Percentiles rank a stretch among this genome's conserved stretches.
phyloP scores from a whole-genome alignment of 2,113 vertebrate genomes.

The Salminus brasiliensis region DNA sequence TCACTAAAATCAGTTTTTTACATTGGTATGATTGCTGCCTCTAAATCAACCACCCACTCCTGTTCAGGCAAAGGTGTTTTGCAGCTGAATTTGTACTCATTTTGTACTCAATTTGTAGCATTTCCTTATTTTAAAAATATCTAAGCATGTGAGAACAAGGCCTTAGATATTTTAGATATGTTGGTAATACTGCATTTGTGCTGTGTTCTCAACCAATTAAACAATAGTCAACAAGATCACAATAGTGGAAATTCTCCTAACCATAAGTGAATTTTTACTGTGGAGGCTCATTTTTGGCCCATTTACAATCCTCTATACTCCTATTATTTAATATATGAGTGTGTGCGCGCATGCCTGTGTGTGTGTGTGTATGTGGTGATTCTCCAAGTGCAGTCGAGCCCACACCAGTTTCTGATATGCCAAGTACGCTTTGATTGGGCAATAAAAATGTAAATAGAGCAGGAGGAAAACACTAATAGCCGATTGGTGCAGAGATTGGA shows the following conservation, averaged over 20 bases:
- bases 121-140: no score
- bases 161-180: no score
- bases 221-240: not conserved
- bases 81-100: no score
- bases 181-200: not conserved
- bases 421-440: conserved; percentile 76
- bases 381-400: conserved; percentile 56
- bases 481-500: conserved; percentile 51
- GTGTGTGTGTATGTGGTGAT: conserved; percentile 3
- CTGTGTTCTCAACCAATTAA: not conserved
- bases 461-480: conserved; percentile 34
- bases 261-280: conserved; percentile 14
- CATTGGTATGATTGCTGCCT: no score
- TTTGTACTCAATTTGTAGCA: no score
- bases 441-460: conserved; percentile 79
- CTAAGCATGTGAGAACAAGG: no score
- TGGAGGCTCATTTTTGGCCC: conserved; percentile 67
- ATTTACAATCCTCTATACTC: conserved; percentile 69
- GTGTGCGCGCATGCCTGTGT: not conserved
- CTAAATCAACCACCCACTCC: no score
- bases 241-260: not conserved
- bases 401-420: conserved; percentile 62
- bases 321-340: conserved; percentile 66
- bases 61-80: no score
- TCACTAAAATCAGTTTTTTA: no score